Conservation (phyloP, 2,888 invertebrate species). For the Metalampra italica region DNA sequence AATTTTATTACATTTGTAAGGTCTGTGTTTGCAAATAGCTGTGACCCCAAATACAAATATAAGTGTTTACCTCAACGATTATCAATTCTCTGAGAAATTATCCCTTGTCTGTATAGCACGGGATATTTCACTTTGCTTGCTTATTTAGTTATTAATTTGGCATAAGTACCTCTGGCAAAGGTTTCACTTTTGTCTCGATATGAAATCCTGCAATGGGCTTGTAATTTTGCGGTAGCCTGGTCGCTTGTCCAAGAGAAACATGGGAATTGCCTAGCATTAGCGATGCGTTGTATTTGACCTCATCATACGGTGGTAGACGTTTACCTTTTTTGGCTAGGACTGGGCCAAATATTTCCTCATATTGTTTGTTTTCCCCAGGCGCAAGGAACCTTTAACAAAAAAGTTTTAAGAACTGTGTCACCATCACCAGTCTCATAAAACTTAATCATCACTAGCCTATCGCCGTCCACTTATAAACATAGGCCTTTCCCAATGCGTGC, state of each 20-base stretch:
- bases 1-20: too few species aligned
- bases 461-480: too few species aligned
- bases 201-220: slow-evolving; percentile 52
- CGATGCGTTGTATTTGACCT: slow-evolving; percentile 42
- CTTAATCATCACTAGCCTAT: background rate
- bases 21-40: too few species aligned
- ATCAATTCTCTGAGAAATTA: too few species aligned
- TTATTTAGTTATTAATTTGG: background rate
- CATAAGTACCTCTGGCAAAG: slow-evolving; percentile 45
- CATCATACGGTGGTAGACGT: slow-evolving; percentile 30
- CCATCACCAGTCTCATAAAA: too few species aligned
- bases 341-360: slow-evolving; percentile 24
- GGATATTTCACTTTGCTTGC: too few species aligned
- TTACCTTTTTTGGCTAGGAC: slow-evolving; percentile 33
- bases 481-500: too few species aligned
- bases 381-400: slow-evolving; percentile 1
- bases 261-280: slow-evolving; percentile 50
- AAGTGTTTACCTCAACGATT: too few species aligned
- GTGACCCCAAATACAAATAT: too few species aligned
- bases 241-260: slow-evolving; percentile 32
- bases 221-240: slow-evolving; percentile 43
- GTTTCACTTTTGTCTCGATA: slow-evolving; percentile 35
- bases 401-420: background rate
- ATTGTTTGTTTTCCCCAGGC: slow-evolving; percentile 10
- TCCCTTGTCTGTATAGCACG: too few species aligned